Conservation (phyloP, 2,113 vertebrate species). For the Gymnogyps californianus region DNA sequence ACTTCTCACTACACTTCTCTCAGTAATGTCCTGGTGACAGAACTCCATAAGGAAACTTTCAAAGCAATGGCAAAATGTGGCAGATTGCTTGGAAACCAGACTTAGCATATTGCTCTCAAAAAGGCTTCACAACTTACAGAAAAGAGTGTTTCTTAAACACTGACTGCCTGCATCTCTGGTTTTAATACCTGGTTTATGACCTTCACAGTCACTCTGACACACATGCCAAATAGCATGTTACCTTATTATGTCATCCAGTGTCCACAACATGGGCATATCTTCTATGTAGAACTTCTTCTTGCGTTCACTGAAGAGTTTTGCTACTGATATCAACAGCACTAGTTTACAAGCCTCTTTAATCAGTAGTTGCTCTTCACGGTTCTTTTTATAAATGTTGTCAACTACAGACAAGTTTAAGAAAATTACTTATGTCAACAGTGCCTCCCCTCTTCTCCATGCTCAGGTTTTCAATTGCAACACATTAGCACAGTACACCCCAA, state of each 20-base stretch:
- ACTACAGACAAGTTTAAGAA: background rate
- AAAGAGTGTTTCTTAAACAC: background rate
- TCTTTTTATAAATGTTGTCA: background rate
- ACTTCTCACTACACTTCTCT: background rate
- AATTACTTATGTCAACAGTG: background rate
- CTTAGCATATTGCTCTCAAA: background rate
- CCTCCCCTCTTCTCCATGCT: background rate
- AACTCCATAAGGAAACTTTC: background rate
- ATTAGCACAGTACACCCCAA: background rate
- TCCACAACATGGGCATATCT: background rate
- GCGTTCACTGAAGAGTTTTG: background rate
- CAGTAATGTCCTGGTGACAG: background rate
- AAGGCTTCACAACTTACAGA: background rate
- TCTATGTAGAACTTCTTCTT: background rate
- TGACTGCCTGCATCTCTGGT: background rate
- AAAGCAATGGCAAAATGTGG: background rate
- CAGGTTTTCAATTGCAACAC: background rate
- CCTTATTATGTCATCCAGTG: background rate
- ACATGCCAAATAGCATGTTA: background rate
- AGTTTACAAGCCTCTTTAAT: background rate
- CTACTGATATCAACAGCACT: background rate
- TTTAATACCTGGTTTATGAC: background rate
- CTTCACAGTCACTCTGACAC: background rate
- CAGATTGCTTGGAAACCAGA: background rate
- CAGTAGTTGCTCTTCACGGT: background rate